Conservation (phyloP, 2,888 invertebrate species). For the Strigamia transsilvanica region DNA sequence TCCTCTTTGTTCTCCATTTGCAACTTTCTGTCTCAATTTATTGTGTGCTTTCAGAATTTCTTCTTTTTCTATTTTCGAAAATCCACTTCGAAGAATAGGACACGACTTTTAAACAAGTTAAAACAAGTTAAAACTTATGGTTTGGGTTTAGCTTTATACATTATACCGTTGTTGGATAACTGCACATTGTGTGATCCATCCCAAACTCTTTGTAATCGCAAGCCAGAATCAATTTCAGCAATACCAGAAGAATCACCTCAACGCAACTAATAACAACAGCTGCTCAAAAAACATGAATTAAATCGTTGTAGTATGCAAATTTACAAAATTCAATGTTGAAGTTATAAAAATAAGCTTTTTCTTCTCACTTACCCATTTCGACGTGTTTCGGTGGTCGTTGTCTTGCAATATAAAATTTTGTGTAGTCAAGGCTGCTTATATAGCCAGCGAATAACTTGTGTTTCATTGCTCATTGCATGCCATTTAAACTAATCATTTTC, state of each 20-base stretch:
- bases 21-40: constrained; percentile 50
- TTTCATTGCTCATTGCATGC: not conserved
- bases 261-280: not conserved
- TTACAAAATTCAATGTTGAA: too few species aligned
- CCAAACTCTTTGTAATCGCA: constrained; percentile 43
- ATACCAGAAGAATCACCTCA: not conserved
- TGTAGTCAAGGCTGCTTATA: not conserved
- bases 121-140: not conserved
- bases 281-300: not conserved
- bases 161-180: constrained; percentile 3
- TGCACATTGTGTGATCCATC: constrained; percentile 47
- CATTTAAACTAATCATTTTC: constrained; percentile 13
- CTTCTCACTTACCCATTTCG: not conserved
- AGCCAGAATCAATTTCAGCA: not conserved
- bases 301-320: too few species aligned
- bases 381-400: too few species aligned
- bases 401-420: not conserved
- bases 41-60: constrained; percentile 27
- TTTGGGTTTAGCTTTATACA: too few species aligned
- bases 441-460: not conserved
- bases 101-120: not conserved
- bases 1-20: constrained; percentile 29
- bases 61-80: not conserved
- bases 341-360: too few species aligned
- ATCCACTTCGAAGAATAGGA: not conserved